phyloP scores from a whole-genome alignment of 2,888 invertebrate species.

The Toxonevra muliebris region DNA sequence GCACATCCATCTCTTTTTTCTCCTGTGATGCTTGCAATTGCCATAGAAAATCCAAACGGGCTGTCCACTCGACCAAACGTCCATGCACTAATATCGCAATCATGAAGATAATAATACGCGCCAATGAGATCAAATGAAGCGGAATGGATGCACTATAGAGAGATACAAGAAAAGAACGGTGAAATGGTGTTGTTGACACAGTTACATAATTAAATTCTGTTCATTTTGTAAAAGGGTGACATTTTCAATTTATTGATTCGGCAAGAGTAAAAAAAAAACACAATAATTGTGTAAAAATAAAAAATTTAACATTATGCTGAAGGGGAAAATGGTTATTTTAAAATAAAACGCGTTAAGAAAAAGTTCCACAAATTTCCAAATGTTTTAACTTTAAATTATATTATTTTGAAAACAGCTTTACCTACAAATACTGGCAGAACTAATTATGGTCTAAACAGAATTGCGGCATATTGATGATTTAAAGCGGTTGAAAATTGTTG shows the following conservation, averaged over 20 bases:
- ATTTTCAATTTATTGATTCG: no score
- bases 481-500: no score
- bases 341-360: not conserved
- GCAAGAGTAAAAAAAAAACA: not conserved
- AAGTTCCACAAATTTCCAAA: no score
- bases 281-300: no score
- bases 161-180: slow-evolving; percentile 46
- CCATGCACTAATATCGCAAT: slow-evolving; percentile 86
- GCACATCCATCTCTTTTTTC: slow-evolving; percentile 91
- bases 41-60: slow-evolving; percentile 83
- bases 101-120: slow-evolving; percentile 84
- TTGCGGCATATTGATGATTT: no score
- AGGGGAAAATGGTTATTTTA: no score
- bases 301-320: no score
- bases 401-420: no score
- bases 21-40: slow-evolving; percentile 89
- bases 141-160: slow-evolving; percentile 73
- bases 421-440: no score
- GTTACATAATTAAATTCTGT: not conserved
- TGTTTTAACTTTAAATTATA: no score
- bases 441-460: no score
- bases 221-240: no score
- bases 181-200: slow-evolving; percentile 20
- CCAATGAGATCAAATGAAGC: slow-evolving; percentile 79
- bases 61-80: slow-evolving; percentile 88